phyloP scores from a whole-genome alignment of 2,113 vertebrate species.

The Aramus guarauna region DNA sequence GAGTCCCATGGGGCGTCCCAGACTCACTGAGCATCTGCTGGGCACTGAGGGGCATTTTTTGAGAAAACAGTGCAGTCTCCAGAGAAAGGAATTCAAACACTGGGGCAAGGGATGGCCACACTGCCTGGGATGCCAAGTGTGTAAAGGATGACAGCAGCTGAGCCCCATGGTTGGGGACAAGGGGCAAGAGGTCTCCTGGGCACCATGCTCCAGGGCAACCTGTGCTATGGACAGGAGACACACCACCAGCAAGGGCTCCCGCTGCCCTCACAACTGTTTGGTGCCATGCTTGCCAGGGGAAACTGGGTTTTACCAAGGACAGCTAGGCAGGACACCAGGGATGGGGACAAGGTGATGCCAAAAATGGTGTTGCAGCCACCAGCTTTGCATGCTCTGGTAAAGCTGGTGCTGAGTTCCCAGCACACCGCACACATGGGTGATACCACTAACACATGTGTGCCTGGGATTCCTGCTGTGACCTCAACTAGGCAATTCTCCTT shows the following conservation, averaged over 20 bases:
- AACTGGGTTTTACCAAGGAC: neutral
- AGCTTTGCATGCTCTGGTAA: accelerated
- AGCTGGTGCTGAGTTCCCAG: neutral
- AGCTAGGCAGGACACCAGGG: neutral
- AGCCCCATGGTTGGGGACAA: neutral
- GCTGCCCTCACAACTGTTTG: neutral
- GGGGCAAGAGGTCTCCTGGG: neutral
- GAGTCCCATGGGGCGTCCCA: neutral
- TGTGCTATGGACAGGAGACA: neutral
- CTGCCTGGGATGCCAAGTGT: neutral
- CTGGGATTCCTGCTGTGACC: neutral
- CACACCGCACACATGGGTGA: neutral
- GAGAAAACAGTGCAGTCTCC: too few species aligned
- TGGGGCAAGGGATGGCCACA: neutral
- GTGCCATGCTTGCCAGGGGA: neutral
- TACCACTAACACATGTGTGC: neutral
- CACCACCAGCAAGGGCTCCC: neutral
- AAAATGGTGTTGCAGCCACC: neutral
- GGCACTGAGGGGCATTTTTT: neutral
- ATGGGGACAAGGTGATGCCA: too few species aligned
- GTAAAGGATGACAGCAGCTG: neutral
- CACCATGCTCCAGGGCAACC: neutral
- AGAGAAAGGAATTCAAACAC: neutral
- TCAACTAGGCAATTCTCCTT: neutral
- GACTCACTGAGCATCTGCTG: neutral